Conservation (phyloP, 1,140 invertebrate genomes). For the Potamilus streckersoni region DNA sequence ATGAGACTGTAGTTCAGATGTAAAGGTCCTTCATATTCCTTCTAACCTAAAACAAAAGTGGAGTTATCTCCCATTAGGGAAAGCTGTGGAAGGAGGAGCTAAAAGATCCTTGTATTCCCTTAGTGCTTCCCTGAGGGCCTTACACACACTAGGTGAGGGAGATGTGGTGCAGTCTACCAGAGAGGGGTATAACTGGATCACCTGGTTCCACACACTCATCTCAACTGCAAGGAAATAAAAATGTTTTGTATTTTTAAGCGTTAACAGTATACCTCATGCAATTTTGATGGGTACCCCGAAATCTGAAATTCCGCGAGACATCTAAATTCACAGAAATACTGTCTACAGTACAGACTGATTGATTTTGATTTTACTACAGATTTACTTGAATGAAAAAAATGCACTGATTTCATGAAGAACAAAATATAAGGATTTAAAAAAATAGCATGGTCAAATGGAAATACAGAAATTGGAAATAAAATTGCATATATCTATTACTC, state of each 20-base stretch:
- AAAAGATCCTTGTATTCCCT: conserved; percentile 90
- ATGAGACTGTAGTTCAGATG: no score
- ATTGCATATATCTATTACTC: no score
- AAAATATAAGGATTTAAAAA: no score
- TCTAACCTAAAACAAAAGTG: neutral
- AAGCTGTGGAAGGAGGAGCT: conserved; percentile 69
- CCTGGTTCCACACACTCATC: conserved; percentile 88
- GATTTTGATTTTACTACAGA: neutral
- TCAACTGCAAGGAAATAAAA: conserved; percentile 76
- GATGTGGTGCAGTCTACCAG: conserved; percentile 88
- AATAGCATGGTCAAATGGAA: no score
- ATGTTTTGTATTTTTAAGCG: neutral
- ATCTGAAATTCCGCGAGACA: neutral
- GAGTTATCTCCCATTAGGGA: conserved; percentile 41
- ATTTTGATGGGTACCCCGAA: no score
- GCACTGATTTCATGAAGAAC: neutral
- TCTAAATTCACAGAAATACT: neutral
- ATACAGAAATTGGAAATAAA: no score
- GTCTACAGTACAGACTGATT: neutral
- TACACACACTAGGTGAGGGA: conserved; percentile 76
- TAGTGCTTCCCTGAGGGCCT: conserved; percentile 86
- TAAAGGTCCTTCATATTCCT: neutral
- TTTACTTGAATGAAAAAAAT: neutral
- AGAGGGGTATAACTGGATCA: conserved; percentile 90
- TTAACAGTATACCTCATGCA: neutral